phyloP scores from a whole-genome alignment of 37 sponge, comb jelly and placozoan species.

The Diacarnus erythraeanus region DNA sequence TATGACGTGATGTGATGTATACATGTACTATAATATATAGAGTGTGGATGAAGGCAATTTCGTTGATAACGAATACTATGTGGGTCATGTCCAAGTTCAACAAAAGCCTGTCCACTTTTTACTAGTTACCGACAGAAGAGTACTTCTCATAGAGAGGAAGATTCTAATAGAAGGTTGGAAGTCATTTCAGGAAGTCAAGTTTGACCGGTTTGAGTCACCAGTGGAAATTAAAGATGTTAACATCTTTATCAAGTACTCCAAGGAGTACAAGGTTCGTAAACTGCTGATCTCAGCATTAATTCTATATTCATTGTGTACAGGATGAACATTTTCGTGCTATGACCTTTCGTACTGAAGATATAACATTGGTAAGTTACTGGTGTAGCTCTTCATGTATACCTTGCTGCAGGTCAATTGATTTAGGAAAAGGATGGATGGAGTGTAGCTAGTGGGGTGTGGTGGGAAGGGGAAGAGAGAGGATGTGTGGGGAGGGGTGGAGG shows the following conservation, averaged over 20 bases:
- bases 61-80: slow-evolving; percentile 41
- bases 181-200: background rate
- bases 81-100: slow-evolving; percentile 44
- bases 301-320: slow-evolving; percentile 12
- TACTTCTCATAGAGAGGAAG: slow-evolving; percentile 33
- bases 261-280: slow-evolving; percentile 18
- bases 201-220: slow-evolving; percentile 16
- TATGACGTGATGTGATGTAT: too few relatives aligned
- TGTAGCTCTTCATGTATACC: too few relatives aligned
- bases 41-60: slow-evolving; percentile 54
- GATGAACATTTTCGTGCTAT: background rate
- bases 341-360: slow-evolving; percentile 17
- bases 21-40: slow-evolving; percentile 30
- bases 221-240: slow-evolving; percentile 15
- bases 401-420: too few relatives aligned
- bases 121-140: slow-evolving; percentile 52
- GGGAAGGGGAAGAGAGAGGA: too few relatives aligned
- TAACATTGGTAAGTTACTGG: slow-evolving; percentile 12
- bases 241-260: slow-evolving; percentile 27
- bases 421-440: too few relatives aligned
- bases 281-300: background rate
- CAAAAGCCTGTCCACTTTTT: slow-evolving; percentile 31
- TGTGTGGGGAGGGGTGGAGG: too few relatives aligned
- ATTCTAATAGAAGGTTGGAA: slow-evolving; percentile 60
- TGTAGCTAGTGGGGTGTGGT: too few relatives aligned